phyloP scores from a whole-genome alignment of 1,140 invertebrate species.

The Pogonomyrmex barbatus region DNA sequence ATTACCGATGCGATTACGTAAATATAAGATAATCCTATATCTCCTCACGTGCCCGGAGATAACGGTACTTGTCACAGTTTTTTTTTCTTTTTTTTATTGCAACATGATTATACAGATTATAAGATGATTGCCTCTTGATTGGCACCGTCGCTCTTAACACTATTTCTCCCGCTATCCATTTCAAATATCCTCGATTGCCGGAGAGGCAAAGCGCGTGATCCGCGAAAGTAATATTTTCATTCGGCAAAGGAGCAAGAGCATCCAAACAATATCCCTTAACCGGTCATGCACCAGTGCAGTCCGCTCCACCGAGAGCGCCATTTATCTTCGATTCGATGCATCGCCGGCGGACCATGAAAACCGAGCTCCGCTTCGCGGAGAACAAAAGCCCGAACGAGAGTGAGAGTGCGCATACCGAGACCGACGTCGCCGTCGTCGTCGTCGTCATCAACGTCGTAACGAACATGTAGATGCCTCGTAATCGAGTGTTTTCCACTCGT shows the following conservation, averaged over 20 bases:
- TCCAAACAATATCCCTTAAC: constrained; percentile 32
- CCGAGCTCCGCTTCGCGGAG: neutral
- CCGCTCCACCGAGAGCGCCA: constrained; percentile 30
- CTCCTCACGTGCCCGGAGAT: neutral
- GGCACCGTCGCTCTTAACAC: neutral
- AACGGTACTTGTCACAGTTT: neutral
- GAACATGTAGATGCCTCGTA: constrained; percentile 45
- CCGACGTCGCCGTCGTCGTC: constrained; percentile 1
- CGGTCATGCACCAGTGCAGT: constrained; percentile 38
- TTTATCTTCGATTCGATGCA: constrained; percentile 55
- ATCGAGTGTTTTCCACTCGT: constrained; percentile 20
- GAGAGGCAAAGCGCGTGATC: constrained; percentile 1
- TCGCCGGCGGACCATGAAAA: constrained; percentile 41
- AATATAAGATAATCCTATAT: constrained; percentile 26
- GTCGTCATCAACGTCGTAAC: neutral
- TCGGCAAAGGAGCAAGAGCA: neutral
- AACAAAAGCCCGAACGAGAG: constrained; percentile 31
- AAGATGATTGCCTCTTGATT: neutral
- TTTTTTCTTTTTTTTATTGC: neutral
- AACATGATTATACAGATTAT: neutral
- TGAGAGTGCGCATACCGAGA: constrained; percentile 49
- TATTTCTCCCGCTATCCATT: neutral
- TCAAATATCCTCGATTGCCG: neutral
- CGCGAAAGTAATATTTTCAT: constrained; percentile 36
- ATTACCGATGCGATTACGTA: neutral